Conservation (phyloP, 2,797 vertebrate genomes). For the Acanthornis magna region DNA sequence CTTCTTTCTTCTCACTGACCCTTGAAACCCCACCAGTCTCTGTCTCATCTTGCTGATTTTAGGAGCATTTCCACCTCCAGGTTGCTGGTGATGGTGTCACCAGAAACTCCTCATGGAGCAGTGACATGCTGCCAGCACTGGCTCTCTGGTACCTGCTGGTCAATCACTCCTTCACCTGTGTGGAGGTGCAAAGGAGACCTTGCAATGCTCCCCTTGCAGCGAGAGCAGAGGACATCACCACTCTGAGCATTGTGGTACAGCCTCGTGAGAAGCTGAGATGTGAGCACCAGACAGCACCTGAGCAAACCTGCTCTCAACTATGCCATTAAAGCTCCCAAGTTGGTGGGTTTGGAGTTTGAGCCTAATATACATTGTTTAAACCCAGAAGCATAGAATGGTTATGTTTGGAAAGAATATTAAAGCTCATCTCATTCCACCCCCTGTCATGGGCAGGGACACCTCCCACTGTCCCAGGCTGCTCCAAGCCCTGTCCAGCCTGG, state of each 20-base stretch:
- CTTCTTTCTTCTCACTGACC: not conserved
- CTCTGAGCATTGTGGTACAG: not conserved
- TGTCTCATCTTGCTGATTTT: not conserved
- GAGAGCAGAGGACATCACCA: not conserved
- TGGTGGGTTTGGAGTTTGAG: not conserved
- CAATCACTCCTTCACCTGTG: accelerated
- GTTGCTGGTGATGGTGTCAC: not conserved
- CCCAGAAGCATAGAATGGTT: not conserved
- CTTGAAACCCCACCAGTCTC: not conserved
- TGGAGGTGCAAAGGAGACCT: not conserved
- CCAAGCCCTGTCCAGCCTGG: accelerated
- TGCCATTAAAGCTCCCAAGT: not conserved
- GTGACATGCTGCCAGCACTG: not conserved
- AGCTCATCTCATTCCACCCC: not conserved
- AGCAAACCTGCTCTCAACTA: not conserved
- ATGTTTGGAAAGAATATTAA: not conserved
- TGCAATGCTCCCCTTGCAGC: not conserved
- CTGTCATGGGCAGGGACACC: not conserved
- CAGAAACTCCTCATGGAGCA: not conserved
- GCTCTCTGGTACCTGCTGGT: not conserved
- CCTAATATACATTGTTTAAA: not conserved
- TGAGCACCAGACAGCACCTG: not conserved
- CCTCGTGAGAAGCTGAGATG: not conserved
- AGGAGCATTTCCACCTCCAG: not conserved
- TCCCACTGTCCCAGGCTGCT: accelerated